Evolutionary conservation across 2,113 vertebrate genomes (phyloP).

Genomic region (Oenanthe oenanthe): DNA sequence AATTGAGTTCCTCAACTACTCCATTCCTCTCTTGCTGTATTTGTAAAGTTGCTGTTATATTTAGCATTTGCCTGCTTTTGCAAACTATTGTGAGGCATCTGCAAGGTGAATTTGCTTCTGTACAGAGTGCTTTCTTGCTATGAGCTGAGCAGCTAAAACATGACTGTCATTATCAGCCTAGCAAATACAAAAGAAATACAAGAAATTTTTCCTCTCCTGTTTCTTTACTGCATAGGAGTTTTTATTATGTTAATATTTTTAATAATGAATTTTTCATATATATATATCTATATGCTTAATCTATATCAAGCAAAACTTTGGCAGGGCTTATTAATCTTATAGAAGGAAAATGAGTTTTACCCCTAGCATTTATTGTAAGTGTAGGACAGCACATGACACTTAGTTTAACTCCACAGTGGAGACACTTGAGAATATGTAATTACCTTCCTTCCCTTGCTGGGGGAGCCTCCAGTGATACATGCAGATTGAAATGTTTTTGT

Average conservation of each 20-base stretch:
- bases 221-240: background rate
- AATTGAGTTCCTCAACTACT: background rate
- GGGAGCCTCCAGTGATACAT: accelerated
- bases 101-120: background rate
- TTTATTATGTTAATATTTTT: background rate
- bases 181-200: background rate
- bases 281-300: background rate
- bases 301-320: background rate
- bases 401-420: background rate
- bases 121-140: background rate
- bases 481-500: background rate
- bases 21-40: background rate
- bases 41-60: background rate
- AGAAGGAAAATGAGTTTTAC: background rate
- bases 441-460: background rate
- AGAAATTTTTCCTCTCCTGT: background rate
- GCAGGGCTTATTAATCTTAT: background rate
- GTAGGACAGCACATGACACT: background rate
- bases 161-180: background rate
- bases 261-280: background rate
- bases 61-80: background rate
- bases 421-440: background rate
- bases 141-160: background rate
- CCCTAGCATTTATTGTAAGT: background rate
- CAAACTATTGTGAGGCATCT: background rate